Evolutionary conservation across 2,888 invertebrate species (phyloP), one percentile per base, ranked within the genome.

Genomic region (Tolmerus cingulatus): DNA sequence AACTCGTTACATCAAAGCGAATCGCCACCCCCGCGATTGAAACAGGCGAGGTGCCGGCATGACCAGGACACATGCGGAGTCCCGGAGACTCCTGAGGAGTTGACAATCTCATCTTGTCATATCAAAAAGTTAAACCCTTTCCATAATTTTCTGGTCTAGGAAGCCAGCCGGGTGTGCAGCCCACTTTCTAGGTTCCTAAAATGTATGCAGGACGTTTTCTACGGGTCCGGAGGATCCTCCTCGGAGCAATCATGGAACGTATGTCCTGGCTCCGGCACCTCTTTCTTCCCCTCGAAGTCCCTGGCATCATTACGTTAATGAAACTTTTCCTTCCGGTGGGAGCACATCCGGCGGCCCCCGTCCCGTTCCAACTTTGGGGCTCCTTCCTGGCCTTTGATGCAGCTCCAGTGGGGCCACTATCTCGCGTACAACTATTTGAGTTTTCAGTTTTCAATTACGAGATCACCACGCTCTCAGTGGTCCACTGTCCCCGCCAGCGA

Each of bases 381-480:
- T 74, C 27, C 74, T 74, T 34, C 34, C 37, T 79, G 78, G 51
- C 5, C 46, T 79, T 79, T 79, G 46, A 51, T 30, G 79, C 34
- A 46, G 43, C 23, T 14, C 66, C 66, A 3, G 66, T 23, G 19
- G 27, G 9, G 19, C 19, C 19, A 46, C 79, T 46, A 79, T 46
- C 51, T 40, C 51, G 19, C 43, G 79, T 79, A 30, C 16, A 79
- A 79, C 79, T 79, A 51, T 79, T 79, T 79, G 79, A 79, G 79
- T 79, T 79, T 79, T n/a, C 51, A 79, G 79, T 79, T 79, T 79
- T 79, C 79, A 79, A 79, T 79, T 79, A 79, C 79, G 79, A 79
- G 51, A 79, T 79, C 79, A 79, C 79, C 27, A 51, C 55, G 27
- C n/a, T 51, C 51, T 51, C 79, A 14, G 40, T 43, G 43, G 43